Conservation (phyloP, 35 echinoderm and acorn worm species). For the Apostichopus japonicus region DNA sequence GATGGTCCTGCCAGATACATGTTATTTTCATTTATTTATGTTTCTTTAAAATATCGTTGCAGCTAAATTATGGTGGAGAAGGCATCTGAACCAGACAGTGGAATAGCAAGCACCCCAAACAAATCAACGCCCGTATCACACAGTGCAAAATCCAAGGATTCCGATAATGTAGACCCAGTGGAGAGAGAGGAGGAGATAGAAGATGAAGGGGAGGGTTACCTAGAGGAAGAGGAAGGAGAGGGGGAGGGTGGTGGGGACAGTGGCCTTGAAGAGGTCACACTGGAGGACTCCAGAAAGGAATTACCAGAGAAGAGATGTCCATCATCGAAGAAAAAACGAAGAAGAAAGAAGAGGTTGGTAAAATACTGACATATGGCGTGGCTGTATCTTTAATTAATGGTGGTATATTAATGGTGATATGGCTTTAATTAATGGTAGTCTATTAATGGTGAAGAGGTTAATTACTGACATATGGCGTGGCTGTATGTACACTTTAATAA, state of each 20-base stretch:
- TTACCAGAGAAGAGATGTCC: constrained; percentile 37
- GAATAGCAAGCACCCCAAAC: constrained; percentile 36
- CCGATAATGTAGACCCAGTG: constrained; percentile 6
- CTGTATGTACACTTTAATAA: too few relatives aligned
- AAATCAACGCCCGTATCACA: constrained; percentile 37
- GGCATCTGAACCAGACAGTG: constrained; percentile 45
- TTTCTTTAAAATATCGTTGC: neutral
- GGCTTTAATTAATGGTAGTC: too few relatives aligned
- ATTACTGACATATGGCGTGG: too few relatives aligned
- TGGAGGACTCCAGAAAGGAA: constrained; percentile 36
- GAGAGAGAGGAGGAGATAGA: constrained; percentile 80
- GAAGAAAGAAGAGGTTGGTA: constrained; percentile 80
- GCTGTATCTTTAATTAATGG: too few relatives aligned
- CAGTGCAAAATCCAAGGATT: constrained; percentile 41
- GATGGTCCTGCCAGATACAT: too few relatives aligned
- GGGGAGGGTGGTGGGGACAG: constrained; percentile 72
- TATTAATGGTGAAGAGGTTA: too few relatives aligned
- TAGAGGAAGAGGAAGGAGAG: constrained; percentile 55
- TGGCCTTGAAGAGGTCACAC: constrained; percentile 58
- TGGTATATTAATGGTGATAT: too few relatives aligned
- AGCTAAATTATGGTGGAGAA: constrained; percentile 46
- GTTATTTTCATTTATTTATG: neutral
- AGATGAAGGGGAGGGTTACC: constrained; percentile 72
- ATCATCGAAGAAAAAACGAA: constrained; percentile 77
- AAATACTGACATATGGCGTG: too few relatives aligned